Percentiles rank a stretch among this genome's conserved stretches.
Evolutionary conservation across 2,797 vertebrate species (phyloP).

Genomic region (Sarcophilus harrisii): DNA sequence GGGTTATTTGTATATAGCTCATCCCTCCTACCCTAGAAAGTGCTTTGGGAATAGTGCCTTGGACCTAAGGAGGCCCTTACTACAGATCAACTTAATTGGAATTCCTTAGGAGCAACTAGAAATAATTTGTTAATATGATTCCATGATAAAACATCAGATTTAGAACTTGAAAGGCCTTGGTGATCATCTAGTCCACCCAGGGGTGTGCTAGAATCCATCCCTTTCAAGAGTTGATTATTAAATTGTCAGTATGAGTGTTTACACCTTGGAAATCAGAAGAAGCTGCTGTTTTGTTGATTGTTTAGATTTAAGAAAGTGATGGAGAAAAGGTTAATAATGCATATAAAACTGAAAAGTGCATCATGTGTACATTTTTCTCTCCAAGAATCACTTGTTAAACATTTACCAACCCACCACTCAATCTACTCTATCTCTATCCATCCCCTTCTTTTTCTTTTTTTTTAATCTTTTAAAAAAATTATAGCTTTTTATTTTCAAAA

Average conservation of each 20-base stretch:
- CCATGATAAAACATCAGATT: constrained; percentile 37
- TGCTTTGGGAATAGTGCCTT: background rate
- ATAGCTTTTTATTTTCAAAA: no score
- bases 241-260: background rate
- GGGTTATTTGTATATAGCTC: background rate
- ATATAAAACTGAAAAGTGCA: background rate
- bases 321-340: background rate
- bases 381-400: background rate
- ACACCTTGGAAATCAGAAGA: background rate
- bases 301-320: background rate
- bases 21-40: background rate
- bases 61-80: background rate
- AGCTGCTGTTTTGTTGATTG: background rate
- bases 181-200: background rate
- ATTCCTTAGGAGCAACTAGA: constrained; percentile 68
- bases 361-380: background rate
- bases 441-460: background rate
- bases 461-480: no score
- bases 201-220: background rate
- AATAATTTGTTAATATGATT: constrained; percentile 56
- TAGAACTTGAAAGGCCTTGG: constrained; percentile 40
- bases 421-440: background rate
- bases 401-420: background rate
- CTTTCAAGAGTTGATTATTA: background rate
- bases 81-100: background rate